Base-by-base conservation (phyloP, 2,888 invertebrate species). In the Drosophila basisetae region DNA sequence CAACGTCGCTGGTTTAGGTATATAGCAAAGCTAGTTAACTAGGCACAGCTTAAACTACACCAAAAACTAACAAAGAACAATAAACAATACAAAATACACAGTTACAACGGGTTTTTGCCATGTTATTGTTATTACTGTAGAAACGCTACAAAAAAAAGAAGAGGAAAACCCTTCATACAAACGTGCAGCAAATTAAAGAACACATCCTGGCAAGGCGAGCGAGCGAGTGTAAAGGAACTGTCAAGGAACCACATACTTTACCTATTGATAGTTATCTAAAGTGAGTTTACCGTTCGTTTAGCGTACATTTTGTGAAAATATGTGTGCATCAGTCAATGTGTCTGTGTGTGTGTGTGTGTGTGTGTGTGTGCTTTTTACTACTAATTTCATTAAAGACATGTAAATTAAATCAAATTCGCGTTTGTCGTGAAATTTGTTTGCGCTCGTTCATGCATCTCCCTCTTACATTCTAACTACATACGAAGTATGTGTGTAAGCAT, bases 361-460 rank as follows among this genome's bases (percentile, higher is more conserved):
- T 58, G 50, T 33, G 2, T 66, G 43, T 54, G 18, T 56, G 76
- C 63, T 73, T 72, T 61, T 78, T 80, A 69, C 67, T 73, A 76
- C 85, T 85, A 90, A 85, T 88, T 84, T 90, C 78, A 90, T 85
- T 90, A 90, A 90, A 88, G 84, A 87, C 73, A 82, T 89, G 84
- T 87, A 90, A 88, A 85, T 85, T 88, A 85, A 90, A 85, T 89
- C 73, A 85, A 85, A 84, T 90, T 77, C 68, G 85, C 89, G 80
- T 68, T 75, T 76, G 69, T 78, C 73, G 78, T 76, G 76, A 83
- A 83, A 72, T 78, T 83, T 82, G 70, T 76, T 79, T 73, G 76
- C 50, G 72, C 80, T 78, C 80, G 76, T 71, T 75, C 61, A 53
- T 72, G 55, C 61, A 70, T 66, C 39, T 33, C 65, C n/a, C 66